Conservation (phyloP, 2,797 vertebrate species). For the Sebastes alutus region DNA sequence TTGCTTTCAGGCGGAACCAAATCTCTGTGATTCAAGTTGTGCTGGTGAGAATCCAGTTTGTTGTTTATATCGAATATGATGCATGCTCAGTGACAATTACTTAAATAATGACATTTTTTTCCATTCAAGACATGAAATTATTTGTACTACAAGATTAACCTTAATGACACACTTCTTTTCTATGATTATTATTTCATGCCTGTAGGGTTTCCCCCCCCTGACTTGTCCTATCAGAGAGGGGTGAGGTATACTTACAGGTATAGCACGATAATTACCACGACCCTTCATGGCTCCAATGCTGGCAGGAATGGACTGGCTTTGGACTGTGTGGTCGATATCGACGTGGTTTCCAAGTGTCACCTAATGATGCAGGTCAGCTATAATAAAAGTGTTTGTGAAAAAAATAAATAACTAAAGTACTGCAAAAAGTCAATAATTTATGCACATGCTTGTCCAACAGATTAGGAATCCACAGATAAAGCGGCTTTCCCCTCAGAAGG, state of each 20-base stretch:
- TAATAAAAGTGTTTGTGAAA: background rate
- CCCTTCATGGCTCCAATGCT: conserved; percentile 71
- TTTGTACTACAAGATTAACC: background rate
- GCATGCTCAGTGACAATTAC: background rate
- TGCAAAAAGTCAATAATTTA: background rate
- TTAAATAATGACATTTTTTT: background rate
- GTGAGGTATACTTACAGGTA: conserved; percentile 86
- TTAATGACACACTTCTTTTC: background rate
- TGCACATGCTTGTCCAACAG: conserved; percentile 62
- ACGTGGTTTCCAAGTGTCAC: conserved; percentile 83
- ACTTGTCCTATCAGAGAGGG: conserved; percentile 67
- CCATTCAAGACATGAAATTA: background rate
- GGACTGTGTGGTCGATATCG: conserved; percentile 84
- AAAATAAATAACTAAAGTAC: background rate
- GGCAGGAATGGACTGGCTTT: conserved; percentile 83
- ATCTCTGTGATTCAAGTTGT: conserved; percentile 71
- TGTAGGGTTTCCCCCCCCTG: conserved; percentile 49
- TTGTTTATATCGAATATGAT: background rate
- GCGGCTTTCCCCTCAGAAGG: conserved; percentile 78
- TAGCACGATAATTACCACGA: conserved; percentile 78
- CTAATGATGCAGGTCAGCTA: conserved; percentile 79
- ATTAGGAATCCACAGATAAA: conserved; percentile 86
- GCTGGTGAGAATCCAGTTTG: conserved; percentile 62
- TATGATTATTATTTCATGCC: background rate
- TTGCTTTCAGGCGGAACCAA: conserved; percentile 46